Evolutionary conservation across 2,113 vertebrate species (phyloP).

Genomic region (Ptychochromis oligacanthus): DNA sequence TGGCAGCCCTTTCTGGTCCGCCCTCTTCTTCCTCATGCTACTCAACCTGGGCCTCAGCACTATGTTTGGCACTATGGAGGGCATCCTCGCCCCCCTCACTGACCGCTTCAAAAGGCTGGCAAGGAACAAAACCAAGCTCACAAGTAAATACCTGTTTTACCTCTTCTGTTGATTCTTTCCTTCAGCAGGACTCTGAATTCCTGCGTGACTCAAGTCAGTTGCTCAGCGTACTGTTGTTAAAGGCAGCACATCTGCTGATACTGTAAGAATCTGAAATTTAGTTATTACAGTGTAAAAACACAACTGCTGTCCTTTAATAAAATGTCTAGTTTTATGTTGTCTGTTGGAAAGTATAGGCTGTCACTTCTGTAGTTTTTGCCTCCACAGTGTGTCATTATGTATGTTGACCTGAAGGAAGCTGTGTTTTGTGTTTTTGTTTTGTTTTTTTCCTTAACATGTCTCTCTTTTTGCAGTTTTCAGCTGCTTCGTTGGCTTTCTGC

Average conservation of each 20-base stretch:
- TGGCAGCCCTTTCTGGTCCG: conserved; percentile 83
- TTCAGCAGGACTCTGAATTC: not conserved
- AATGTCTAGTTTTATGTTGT: not conserved
- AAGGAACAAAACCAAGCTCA: conserved; percentile 78
- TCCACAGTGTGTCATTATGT: not conserved
- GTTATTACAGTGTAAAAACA: too few species aligned
- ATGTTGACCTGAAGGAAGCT: not conserved
- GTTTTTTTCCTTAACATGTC: not conserved
- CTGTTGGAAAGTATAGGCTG: not conserved
- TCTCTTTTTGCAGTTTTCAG: conserved; percentile 70
- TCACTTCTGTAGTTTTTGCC: too few species aligned
- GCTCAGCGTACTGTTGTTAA: not conserved
- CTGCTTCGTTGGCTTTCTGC: conserved; percentile 79
- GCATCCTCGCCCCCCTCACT: conserved; percentile 82
- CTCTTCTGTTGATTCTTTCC: not conserved
- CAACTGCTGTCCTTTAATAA: not conserved
- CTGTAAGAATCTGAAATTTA: not conserved
- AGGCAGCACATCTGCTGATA: too few species aligned
- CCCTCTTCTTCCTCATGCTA: conserved; percentile 86
- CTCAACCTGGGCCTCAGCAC: conserved; percentile 83
- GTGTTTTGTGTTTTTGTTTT: too few species aligned
- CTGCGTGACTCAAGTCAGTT: accelerated
- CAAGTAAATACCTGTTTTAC: conserved; percentile 64
- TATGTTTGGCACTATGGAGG: conserved; percentile 84
- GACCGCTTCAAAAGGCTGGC: conserved; percentile 81